These are phyloP conservation scores for Protosalanx chinensis DNA, from an alignment of 2,797 vertebrate genomes.

Conservation along the genomic window DNA sequence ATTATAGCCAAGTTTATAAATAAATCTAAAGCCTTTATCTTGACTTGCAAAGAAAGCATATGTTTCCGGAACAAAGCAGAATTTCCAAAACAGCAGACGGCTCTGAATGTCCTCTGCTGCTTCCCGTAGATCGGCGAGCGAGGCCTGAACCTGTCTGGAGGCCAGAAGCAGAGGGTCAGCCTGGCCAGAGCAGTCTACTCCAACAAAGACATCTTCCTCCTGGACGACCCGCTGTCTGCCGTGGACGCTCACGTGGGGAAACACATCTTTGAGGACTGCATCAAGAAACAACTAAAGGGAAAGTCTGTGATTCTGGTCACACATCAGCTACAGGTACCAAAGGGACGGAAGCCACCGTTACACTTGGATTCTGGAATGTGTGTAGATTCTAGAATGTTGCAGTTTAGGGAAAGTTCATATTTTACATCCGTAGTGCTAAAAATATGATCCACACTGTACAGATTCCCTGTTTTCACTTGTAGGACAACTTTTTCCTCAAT, in stretches of 20 bases:
- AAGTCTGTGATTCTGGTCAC: conserved; percentile 77
- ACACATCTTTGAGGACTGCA: conserved; percentile 77
- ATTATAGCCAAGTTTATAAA: no score
- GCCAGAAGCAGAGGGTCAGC: conserved; percentile 81
- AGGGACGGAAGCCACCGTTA: no score
- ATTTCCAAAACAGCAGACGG: not conserved
- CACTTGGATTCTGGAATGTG: no score
- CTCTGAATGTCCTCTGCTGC: not conserved
- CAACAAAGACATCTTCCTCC: conserved; percentile 72
- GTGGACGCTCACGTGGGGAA: conserved; percentile 78
- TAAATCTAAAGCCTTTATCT: no score
- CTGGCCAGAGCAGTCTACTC: conserved; percentile 76
- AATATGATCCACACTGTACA: no score
- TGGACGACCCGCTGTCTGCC: conserved; percentile 79
- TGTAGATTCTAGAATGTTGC: no score
- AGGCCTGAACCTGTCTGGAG: conserved; percentile 78
- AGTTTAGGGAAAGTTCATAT: not conserved
- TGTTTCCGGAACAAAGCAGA: no score
- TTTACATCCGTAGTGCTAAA: no score
- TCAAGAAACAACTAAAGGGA: conserved; percentile 69
- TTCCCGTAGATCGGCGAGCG: conserved; percentile 74
- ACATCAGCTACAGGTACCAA: conserved; percentile 77
- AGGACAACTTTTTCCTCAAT: no score
- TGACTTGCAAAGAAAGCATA: no score
- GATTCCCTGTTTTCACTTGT: no score